These are phyloP conservation scores for Enteromius viviparus DNA, from an alignment of 2,797 vertebrate species.

Conservation along the genomic window DNA sequence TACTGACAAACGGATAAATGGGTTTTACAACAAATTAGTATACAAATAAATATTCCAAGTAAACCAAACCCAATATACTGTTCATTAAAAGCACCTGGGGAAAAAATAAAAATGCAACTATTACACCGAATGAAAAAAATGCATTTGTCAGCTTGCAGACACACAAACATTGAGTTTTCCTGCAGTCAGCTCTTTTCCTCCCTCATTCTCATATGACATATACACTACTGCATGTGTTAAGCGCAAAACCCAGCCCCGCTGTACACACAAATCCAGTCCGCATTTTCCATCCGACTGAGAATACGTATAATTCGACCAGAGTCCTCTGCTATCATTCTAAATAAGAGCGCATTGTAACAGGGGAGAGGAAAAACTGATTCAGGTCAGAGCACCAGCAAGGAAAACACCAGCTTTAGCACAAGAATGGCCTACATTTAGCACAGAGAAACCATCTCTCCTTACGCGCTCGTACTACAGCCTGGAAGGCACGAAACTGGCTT, in stretches of 20 bases:
- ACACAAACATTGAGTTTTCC: neutral
- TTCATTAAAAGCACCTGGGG: neutral
- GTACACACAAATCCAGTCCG: slow-evolving; percentile 69
- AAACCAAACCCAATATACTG: neutral
- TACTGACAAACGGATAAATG: too few relatives aligned
- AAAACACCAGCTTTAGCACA: slow-evolving; percentile 66
- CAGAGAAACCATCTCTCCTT: slow-evolving; percentile 25
- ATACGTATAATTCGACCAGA: slow-evolving; percentile 77
- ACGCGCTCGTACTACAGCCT: slow-evolving; percentile 8
- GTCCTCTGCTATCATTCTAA: slow-evolving; percentile 80
- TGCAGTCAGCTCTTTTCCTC: neutral
- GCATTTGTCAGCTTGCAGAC: neutral
- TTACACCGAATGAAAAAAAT: neutral
- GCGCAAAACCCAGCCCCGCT: neutral
- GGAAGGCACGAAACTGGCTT: slow-evolving; percentile 22
- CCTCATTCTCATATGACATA: neutral
- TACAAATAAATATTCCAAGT: neutral
- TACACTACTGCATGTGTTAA: neutral
- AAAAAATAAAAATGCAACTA: neutral
- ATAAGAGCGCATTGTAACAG: slow-evolving; percentile 75
- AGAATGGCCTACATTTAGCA: slow-evolving; percentile 58
- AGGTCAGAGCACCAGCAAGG: slow-evolving; percentile 72
- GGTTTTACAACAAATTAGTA: too few relatives aligned
- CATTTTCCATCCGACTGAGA: slow-evolving; percentile 69
- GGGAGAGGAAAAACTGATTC: slow-evolving; percentile 76